phyloP scores from a whole-genome alignment of 2,888 invertebrate genomes.

The Apamea anceps region DNA sequence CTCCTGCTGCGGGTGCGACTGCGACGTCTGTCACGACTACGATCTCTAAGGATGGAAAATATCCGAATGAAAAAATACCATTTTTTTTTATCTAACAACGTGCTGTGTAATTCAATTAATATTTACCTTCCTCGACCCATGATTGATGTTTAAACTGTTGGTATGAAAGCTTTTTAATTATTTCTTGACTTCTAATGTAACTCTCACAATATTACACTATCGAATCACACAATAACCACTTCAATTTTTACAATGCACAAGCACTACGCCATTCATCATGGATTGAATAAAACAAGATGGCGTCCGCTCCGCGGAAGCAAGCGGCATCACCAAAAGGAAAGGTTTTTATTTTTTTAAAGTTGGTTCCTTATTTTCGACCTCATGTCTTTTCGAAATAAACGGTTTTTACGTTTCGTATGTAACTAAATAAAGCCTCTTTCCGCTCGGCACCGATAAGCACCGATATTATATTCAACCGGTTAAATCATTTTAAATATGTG shows the following conservation, averaged over 20 bases:
- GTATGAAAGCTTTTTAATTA: constrained; percentile 7
- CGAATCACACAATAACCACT: constrained; percentile 17
- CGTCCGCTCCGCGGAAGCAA: constrained; percentile 65
- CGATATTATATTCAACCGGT: not conserved
- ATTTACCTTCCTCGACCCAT: constrained; percentile 87
- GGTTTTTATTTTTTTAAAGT: not conserved
- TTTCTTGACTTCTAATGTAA: not conserved
- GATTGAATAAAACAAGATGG: constrained; percentile 71
- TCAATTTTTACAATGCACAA: constrained; percentile 25
- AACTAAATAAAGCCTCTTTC: too few species aligned
- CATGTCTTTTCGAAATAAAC: not conserved
- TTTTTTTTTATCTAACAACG: constrained; percentile 45
- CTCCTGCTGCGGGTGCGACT: constrained; percentile 83
- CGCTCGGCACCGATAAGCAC: not conserved
- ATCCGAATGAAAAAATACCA: constrained; percentile 33
- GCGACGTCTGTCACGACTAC: constrained; percentile 87
- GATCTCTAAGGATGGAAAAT: constrained; percentile 78
- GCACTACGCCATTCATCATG: constrained; percentile 63
- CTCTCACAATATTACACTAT: constrained; percentile 16
- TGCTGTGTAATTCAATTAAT: constrained; percentile 34
- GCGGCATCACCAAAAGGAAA: constrained; percentile 46
- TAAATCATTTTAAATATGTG: not conserved
- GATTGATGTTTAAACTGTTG: constrained; percentile 32
- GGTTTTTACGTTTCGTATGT: not conserved
- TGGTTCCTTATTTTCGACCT: not conserved